Base-by-base conservation (phyloP, 2,797 vertebrate species). In the Holocentrus rufus region DNA sequence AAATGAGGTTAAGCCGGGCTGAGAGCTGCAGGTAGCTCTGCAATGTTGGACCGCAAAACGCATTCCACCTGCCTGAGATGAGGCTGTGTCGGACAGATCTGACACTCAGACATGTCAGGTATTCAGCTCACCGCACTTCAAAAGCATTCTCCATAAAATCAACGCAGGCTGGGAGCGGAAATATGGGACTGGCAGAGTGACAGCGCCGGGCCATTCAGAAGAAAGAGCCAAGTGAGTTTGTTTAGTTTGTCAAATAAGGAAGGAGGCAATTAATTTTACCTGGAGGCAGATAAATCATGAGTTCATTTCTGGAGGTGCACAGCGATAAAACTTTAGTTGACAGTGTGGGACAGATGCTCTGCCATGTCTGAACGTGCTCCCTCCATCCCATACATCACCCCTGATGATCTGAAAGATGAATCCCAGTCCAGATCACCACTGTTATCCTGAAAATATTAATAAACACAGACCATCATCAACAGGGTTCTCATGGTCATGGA, bases 71-170 rank as follows among this genome's bases (percentile, higher is more conserved):
- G 23, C 25, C 62, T 61, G 7, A 47, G 42, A 67, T 79, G 18
- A 58, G 55, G 64, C 60, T 71, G 34, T 67, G 80, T 82, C 76
- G 25, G 50, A 56, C 42, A 46, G 44, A 57, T 49, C 0, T 74
- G 63, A 74, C 77, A 67, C 34, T 59, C 4, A 27, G 65, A 83
- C 44, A 78, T 60, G 49, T 0, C 52, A 27, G 58, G 57, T 65
- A 83, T 81, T 53, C 47, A 39, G 31, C 1, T 58, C 25, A 58
- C 30, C 20, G 27, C 31, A 63, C 68, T 70, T 79, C 70, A 79
- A 74, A 71, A 8, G 44, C 44, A 47, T 47, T 15, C 44, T 4
- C 44, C 5, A 17, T 18, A 34, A 39, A 10, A 39, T 9, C 36
- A 8, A 39, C 9, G 36, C 36, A 39, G 36, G 36, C 8, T 39